Evolutionary conservation across 2,797 vertebrate genomes (phyloP), one percentile per base, ranked within the genome.

Genomic region (Darevskia nairensis): DNA sequence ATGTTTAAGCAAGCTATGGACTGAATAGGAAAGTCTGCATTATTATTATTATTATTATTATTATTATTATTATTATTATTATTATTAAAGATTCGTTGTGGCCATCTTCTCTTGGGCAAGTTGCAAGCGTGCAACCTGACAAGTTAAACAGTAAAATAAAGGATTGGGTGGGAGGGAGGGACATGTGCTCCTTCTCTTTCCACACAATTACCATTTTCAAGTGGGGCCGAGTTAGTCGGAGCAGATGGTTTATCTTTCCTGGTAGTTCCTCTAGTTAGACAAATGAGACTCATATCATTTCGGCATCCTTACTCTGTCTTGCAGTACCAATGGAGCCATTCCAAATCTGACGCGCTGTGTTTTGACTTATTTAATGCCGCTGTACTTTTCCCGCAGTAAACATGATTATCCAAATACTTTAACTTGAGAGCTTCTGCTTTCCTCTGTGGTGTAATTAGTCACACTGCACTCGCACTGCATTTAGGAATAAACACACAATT

Each of bases 341-440:
- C 96, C 95, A 95, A 95, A 94, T 96, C 95, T 94, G 89, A 95
- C 92, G 86, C 95, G 89, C 95, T 68, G 1, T 97, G 97, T 97
- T 97, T 97, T 97, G 97, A 97, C 97, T 97, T 97, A 96, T 97
- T 97, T 97, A 97, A 97, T 95, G 96, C 95, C 95, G 96, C 93
- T 95, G n/a, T 94, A 95, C 96, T 96, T 96, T 96, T 93, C 95
- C 96, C 4, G 92, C 95, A 96, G 97, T 97, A 97, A 97, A 97
- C 96, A 96, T 96, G 96, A 97, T 96, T 95, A 97, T 95, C 96
- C 93, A 96, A 97, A 97, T 96, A 96, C 95, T 97, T 96, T 95
- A 96, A 95, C 96, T 96, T 90, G 94, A 96, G 95, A 97, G 96
- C 96, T 95, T 96, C 96, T 96, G 95, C 96, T 96, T 95, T 93